Percentiles rank a stretch among this genome's conserved stretches.
Evolutionary conservation across 2,113 vertebrate species (phyloP).

Genomic region (Spea bombifrons): DNA sequence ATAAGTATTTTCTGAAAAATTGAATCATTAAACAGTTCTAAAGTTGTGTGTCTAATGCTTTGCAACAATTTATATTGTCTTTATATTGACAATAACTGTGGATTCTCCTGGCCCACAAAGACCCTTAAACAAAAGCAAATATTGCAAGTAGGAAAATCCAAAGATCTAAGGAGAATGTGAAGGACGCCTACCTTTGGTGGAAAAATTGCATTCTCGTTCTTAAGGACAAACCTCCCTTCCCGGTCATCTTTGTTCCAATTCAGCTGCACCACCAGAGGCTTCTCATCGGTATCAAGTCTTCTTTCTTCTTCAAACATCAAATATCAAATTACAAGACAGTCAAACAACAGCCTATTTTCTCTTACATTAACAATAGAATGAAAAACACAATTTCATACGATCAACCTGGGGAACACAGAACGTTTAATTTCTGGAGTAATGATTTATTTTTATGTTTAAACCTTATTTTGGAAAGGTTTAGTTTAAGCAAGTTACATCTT

Average conservation of each 20-base stretch:
- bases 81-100: too few species aligned
- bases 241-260: constrained; percentile 99
- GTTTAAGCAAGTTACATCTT: too few species aligned
- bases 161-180: background rate
- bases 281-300: constrained; percentile 95
- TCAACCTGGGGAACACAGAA: background rate
- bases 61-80: too few species aligned
- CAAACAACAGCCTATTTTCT: background rate
- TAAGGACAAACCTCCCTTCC: constrained; percentile 96
- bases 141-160: background rate
- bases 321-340: constrained; percentile 22
- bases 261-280: constrained; percentile 93
- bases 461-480: too few species aligned
- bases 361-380: background rate
- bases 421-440: too few species aligned
- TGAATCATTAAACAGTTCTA: too few species aligned
- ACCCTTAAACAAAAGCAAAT: too few species aligned
- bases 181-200: constrained; percentile 77
- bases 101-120: too few species aligned
- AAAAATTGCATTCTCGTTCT: constrained; percentile 92
- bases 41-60: too few species aligned
- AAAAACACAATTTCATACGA: background rate
- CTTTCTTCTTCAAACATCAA: constrained; percentile 88
- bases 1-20: too few species aligned
- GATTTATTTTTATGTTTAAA: too few species aligned